phyloP scores from a whole-genome alignment of 2,113 vertebrate genomes.

The Solea solea region DNA sequence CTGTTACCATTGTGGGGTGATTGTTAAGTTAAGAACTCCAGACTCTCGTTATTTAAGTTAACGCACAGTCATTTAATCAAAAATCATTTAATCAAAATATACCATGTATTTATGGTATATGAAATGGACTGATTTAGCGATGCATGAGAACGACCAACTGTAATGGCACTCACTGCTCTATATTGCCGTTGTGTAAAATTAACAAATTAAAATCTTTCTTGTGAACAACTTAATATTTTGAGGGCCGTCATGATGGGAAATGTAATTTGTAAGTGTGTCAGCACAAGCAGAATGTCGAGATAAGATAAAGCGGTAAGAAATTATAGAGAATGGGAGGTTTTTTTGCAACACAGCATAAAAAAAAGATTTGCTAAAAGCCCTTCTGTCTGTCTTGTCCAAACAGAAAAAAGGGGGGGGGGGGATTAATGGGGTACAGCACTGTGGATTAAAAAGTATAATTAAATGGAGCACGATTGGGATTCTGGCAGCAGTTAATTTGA shows the following conservation, averaged over 20 bases:
- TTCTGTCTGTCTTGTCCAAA: conserved; percentile 29
- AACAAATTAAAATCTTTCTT: conserved; percentile 51
- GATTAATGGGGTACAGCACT: conserved; percentile 53
- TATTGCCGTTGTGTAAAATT: conserved; percentile 64
- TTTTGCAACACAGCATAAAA: conserved; percentile 33
- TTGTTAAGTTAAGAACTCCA: conserved; percentile 46
- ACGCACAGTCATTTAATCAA: conserved; percentile 42
- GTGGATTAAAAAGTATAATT: conserved; percentile 62
- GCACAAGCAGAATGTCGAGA: conserved; percentile 49
- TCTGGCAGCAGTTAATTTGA: conserved; percentile 23
- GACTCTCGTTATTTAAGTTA: conserved; percentile 38
- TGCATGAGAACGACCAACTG: conserved; percentile 48
- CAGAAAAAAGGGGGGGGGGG: conserved; percentile 22
- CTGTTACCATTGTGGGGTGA: conserved; percentile 39
- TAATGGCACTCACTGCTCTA: conserved; percentile 53
- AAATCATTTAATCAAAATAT: conserved; percentile 16
- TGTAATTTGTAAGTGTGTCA: conserved; percentile 36
- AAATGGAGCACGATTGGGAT: conserved; percentile 42
- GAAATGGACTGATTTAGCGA: conserved; percentile 63
- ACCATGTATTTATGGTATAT: conserved; percentile 57
- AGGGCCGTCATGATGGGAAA: conserved; percentile 38
- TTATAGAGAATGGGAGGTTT: conserved; percentile 22
- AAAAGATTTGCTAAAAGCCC: conserved; percentile 26
- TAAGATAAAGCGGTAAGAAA: conserved; percentile 49
- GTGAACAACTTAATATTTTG: conserved; percentile 44